Evolutionary conservation across 2,888 invertebrate species (phyloP).

Genomic region (Criorhina ranunculi): DNA sequence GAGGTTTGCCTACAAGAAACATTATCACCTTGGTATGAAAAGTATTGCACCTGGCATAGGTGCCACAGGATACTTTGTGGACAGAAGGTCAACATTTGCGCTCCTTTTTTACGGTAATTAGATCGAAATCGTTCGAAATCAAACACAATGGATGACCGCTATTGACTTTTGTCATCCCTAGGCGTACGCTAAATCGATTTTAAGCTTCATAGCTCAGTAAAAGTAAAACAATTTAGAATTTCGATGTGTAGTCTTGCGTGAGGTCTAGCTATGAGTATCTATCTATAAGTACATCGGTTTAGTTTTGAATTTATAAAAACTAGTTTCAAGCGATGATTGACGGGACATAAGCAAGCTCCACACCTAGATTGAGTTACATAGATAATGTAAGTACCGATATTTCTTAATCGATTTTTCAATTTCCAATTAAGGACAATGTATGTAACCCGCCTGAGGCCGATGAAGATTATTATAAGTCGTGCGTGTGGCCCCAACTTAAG

Average conservation of each 20-base stretch:
- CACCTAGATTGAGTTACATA: neutral
- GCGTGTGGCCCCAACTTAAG: slow-evolving; percentile 62
- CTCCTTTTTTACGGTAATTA: slow-evolving; percentile 67
- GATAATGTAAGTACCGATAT: slow-evolving; percentile 24
- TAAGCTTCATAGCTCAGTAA: slow-evolving; percentile 32
- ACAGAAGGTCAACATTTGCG: slow-evolving; percentile 52
- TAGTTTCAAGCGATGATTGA: neutral
- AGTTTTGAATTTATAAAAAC: too few relatives aligned
- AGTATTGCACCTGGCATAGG: slow-evolving; percentile 58
- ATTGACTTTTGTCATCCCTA: slow-evolving; percentile 20
- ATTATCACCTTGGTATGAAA: slow-evolving; percentile 62
- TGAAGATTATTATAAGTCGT: slow-evolving; percentile 48
- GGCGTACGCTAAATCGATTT: slow-evolving; percentile 74
- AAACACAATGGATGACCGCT: neutral
- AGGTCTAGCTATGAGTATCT: slow-evolving; percentile 41
- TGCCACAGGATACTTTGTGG: neutral
- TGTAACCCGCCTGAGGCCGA: slow-evolving; percentile 32
- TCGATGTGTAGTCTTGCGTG: slow-evolving; percentile 38
- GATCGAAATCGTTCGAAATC: slow-evolving; percentile 39
- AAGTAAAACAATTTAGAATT: slow-evolving; percentile 19
- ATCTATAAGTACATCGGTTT: too few relatives aligned
- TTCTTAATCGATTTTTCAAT: slow-evolving; percentile 13
- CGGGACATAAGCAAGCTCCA: neutral
- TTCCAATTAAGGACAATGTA: slow-evolving; percentile 25
- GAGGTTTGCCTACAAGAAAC: slow-evolving; percentile 67